Conservation (phyloP, 2,113 vertebrate species). For the Pygathrix nemaeus region DNA sequence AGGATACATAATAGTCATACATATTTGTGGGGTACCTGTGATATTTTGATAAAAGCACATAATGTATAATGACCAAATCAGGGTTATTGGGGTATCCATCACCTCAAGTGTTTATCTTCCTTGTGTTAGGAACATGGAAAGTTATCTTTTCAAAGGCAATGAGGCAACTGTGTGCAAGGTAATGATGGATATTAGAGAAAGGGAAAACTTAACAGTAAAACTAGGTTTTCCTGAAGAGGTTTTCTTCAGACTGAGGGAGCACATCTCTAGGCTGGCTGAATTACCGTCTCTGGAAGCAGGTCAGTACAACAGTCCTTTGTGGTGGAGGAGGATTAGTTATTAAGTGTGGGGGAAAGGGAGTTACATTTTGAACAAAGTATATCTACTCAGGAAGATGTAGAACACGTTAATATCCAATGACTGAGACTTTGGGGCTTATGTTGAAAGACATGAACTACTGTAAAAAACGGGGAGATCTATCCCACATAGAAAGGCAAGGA, state of each 20-base stretch:
- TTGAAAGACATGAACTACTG: not conserved
- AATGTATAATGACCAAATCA: not conserved
- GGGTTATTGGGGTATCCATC: not conserved
- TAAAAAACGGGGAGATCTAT: not conserved
- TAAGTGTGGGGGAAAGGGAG: not conserved
- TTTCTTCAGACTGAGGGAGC: not conserved
- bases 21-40: not conserved
- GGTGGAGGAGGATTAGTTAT: not conserved
- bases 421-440: not conserved
- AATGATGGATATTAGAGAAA: not conserved
- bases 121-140: not conserved
- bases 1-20: not conserved
- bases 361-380: not conserved
- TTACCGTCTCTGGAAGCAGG: not conserved
- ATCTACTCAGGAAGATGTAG: not conserved
- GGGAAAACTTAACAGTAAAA: not conserved
- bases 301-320: not conserved
- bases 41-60: not conserved
- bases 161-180: not conserved
- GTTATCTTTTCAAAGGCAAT: not conserved
- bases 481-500: not conserved
- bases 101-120: not conserved
- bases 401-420: not conserved
- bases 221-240: not conserved
- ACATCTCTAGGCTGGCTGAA: not conserved